Evolutionary conservation across 2,113 vertebrate genomes (phyloP).

Genomic region (Zosterops pallidus): DNA sequence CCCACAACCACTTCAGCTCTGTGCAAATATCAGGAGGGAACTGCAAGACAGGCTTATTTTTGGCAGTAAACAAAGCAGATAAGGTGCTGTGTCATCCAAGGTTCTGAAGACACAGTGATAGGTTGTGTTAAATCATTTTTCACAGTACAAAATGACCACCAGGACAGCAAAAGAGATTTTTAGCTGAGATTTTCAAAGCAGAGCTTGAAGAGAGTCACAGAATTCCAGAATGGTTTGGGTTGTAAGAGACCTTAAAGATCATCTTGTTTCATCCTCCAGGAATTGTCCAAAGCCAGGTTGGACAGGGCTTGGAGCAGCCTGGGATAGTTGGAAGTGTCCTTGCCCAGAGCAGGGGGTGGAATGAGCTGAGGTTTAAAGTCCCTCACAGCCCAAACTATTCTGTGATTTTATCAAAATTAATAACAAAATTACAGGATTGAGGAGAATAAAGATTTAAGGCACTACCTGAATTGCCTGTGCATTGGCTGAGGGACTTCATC

Average conservation of each 20-base stretch:
- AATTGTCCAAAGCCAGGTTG: background rate
- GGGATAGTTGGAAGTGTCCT: background rate
- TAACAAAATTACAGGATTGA: background rate
- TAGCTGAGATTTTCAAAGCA: background rate
- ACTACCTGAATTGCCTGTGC: background rate
- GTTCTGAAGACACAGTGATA: background rate
- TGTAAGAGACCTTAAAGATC: background rate
- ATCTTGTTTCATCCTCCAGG: too few species aligned
- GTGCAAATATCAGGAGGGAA: background rate
- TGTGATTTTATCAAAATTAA: background rate
- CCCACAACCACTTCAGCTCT: background rate
- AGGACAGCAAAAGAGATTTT: background rate
- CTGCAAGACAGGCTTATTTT: background rate
- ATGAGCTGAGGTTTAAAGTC: background rate
- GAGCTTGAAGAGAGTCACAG: background rate
- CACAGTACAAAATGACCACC: background rate
- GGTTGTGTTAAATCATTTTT: background rate
- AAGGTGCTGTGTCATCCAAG: background rate
- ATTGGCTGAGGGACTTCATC: background rate
- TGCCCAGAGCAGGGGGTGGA: background rate
- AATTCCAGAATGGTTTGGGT: background rate
- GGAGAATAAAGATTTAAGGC: background rate
- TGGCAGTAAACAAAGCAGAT: constrained; percentile 14
- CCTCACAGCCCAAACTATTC: background rate
- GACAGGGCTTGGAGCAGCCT: background rate